These are phyloP conservation scores for Hydroisotoma schaefferi DNA, from an alignment of 2,888 invertebrate genomes.

Conservation along the genomic window DNA sequence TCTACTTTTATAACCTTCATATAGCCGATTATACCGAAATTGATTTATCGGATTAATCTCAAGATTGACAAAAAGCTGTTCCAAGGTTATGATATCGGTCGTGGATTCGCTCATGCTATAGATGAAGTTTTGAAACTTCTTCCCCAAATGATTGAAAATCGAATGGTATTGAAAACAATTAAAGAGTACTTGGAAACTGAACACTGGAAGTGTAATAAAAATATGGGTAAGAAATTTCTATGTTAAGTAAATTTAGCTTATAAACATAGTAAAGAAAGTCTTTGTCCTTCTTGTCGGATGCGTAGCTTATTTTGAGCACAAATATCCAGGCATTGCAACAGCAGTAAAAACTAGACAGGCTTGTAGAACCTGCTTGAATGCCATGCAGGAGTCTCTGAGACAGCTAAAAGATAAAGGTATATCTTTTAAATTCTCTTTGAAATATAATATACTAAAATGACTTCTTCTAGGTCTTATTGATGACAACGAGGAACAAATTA, in stretches of 20 bases:
- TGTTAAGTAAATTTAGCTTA: not conserved
- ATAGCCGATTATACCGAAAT: conserved; percentile 55
- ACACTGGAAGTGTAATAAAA: conserved; percentile 55
- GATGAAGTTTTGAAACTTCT: conserved; percentile 60
- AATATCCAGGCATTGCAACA: conserved; percentile 62
- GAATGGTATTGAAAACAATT: conserved; percentile 51
- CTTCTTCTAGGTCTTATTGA: conserved; percentile 57
- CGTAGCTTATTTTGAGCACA: conserved; percentile 56
- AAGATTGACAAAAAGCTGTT: conserved; percentile 60
- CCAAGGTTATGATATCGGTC: conserved; percentile 62
- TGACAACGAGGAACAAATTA: conserved; percentile 58
- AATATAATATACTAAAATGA: not conserved
- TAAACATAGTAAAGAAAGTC: not conserved
- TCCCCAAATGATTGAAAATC: conserved; percentile 56
- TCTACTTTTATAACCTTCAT: no score
- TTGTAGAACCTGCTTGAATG: conserved; percentile 61
- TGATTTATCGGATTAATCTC: conserved; percentile 58
- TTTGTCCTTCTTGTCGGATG: not conserved
- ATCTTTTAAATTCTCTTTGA: not conserved
- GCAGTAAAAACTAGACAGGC: conserved; percentile 65
- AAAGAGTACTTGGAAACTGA: conserved; percentile 46
- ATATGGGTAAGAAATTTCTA: conserved; percentile 52
- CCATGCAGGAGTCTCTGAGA: conserved; percentile 58
- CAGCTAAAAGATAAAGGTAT: conserved; percentile 58
- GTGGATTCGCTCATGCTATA: conserved; percentile 62